A percentile compares a stretch with the other conserved stretches of the same genome.
phyloP scores from a whole-genome alignment of 2,797 vertebrate species.

The Orientallactaga sibirica region DNA sequence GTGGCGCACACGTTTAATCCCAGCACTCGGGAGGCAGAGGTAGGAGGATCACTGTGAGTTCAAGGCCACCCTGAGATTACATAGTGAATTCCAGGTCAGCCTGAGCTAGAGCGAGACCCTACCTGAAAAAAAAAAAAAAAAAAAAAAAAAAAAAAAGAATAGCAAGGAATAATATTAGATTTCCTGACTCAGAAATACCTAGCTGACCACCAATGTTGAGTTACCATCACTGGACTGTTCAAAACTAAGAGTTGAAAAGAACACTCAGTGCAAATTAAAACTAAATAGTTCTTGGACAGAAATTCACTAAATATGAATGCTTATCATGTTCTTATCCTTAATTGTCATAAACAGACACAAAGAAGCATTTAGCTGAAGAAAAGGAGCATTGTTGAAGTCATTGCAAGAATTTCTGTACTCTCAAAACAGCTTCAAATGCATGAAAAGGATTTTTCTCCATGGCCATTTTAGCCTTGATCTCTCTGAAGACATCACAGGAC shows the following conservation, averaged over 20 bases:
- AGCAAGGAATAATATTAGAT: not conserved
- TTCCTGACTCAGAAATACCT: not conserved
- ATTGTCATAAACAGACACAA: not conserved
- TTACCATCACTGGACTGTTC: not conserved
- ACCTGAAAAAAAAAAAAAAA: no score
- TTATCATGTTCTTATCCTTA: not conserved
- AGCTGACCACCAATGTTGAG: not conserved
- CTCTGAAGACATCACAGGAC: not conserved
- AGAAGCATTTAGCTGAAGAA: not conserved
- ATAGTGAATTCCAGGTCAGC: no score
- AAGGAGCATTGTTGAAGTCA: not conserved
- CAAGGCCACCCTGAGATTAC: no score
- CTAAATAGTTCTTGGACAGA: not conserved
- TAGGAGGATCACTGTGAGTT: no score
- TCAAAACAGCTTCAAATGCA: not conserved
- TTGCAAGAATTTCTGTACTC: not conserved
- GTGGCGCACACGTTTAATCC: no score
- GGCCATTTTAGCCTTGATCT: not conserved
- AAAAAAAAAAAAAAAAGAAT: not conserved
- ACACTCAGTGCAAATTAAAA: not conserved
- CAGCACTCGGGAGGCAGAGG: no score
- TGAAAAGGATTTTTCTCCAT: not conserved
- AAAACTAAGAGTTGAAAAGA: not conserved
- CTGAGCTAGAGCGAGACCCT: no score
- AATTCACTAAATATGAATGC: constrained; percentile 25